These are phyloP conservation scores for Tricholauxania praeusta DNA, from an alignment of 2,888 invertebrate species.

Conservation along the genomic window DNA sequence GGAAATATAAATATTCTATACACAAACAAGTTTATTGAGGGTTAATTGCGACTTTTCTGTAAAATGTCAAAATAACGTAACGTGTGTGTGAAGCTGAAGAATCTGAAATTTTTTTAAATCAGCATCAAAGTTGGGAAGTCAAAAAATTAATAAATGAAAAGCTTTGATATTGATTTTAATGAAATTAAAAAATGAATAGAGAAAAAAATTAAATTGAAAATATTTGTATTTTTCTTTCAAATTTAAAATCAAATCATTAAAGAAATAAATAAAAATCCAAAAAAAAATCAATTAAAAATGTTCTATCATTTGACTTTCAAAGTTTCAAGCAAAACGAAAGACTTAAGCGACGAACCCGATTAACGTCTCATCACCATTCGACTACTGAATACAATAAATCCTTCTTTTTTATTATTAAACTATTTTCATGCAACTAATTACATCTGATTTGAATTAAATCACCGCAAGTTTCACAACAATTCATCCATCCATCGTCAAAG, in stretches of 20 bases:
- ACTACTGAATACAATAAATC: constrained; percentile 20
- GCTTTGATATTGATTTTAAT: no score
- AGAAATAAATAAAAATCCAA: neutral
- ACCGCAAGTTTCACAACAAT: constrained; percentile 6
- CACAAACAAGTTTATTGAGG: no score
- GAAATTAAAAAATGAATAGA: neutral
- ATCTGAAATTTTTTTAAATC: neutral
- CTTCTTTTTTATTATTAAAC: no score
- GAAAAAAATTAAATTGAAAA: neutral
- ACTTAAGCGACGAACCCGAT: constrained; percentile 51
- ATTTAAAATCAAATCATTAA: neutral
- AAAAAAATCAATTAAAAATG: neutral
- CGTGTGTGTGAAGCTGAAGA: no score
- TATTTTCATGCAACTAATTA: neutral
- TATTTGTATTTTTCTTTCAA: neutral
- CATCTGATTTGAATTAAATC: constrained; percentile 45
- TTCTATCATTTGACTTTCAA: neutral
- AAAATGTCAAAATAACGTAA: no score
- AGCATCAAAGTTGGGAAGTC: neutral
- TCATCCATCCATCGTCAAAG: neutral
- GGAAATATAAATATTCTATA: no score
- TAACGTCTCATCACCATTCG: constrained; percentile 25
- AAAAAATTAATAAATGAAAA: no score
- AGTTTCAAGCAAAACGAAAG: constrained; percentile 45
- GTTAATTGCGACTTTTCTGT: no score